Conservation (phyloP, 2,113 vertebrate genomes). For the Acanthisitta chloris region DNA sequence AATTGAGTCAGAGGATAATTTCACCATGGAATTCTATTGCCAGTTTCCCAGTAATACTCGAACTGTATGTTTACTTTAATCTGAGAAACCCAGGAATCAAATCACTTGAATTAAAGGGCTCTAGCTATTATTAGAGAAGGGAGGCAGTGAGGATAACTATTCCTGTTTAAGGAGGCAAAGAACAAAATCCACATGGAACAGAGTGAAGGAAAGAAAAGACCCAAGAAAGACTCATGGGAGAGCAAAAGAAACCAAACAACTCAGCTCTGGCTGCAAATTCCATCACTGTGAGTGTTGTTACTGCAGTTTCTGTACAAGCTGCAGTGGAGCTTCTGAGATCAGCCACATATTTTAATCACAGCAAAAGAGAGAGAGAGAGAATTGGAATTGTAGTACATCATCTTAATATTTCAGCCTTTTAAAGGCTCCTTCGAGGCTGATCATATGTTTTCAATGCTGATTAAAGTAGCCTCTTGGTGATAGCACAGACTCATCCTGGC, state of each 20-base stretch:
- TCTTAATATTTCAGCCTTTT: neutral
- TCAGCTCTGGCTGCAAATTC: neutral
- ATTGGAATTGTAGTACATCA: neutral
- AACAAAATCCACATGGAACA: neutral
- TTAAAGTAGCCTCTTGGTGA: neutral
- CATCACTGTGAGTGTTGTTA: neutral
- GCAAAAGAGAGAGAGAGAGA: neutral
- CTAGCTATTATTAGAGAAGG: slow-evolving; percentile 25
- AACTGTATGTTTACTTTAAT: slow-evolving; percentile 12
- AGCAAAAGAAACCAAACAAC: slow-evolving; percentile 7
- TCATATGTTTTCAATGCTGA: neutral
- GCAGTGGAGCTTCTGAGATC: neutral
- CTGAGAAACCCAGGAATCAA: neutral
- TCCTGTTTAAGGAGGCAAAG: slow-evolving; percentile 15
- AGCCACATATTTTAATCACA: neutral
- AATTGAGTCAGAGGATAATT: slow-evolving; percentile 24
- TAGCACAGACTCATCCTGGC: neutral
- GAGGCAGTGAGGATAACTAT: neutral
- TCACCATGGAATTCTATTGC: slow-evolving; percentile 21
- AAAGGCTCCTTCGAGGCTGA: neutral
- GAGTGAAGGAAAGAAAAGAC: neutral
- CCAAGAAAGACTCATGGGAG: neutral
- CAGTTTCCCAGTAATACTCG: neutral
- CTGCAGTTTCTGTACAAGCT: neutral
- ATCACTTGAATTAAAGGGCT: slow-evolving; percentile 34